Evolutionary conservation across 2,888 invertebrate genomes (phyloP), one percentile per base, ranked within the genome.

Genomic region (Dendrolimus houi): DNA sequence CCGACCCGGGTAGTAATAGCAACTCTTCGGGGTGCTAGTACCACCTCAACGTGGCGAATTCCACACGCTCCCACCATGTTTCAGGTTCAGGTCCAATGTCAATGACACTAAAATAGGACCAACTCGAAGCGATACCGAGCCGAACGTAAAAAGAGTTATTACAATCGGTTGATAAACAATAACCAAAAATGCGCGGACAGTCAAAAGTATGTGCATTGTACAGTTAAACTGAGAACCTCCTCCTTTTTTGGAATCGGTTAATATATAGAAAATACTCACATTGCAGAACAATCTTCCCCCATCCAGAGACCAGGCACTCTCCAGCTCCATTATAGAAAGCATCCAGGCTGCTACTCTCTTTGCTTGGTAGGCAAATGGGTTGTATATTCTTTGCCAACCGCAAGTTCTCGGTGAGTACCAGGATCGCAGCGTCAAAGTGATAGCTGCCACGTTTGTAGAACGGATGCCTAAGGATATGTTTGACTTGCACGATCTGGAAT

Each of bases 231-330:
- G 17, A 29, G 6, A 29, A 3, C 29, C 29, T 29, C 29, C 29
- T 29, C 29, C 3, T 29, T 29, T 47, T 47, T 2, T 47, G 12
- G 12, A 10, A 47, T 47, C n/a, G 9, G 52, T 14, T 41, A n/a
- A 54, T 53, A 57, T 55, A 52, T 55, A 41, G 57, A 53, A 53
- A 52, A 17, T 0, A 75, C 92, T 92, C 86, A 96, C 96, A 92
- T 92, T 94, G 94, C 56, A 96, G 77, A 7, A 95, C 94, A 64
- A 92, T 91, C 77, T 96, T 96, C 65, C 96, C 96, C 96, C 96
- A 97, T 55, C 96, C 96, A 56, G 96, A 95, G 0, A 94, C 93
- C 8, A 96, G 92, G 64, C 96, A 96, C 56, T 93, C 93, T 52
- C 92, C 92, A 56, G 85, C 91, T 0, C 89, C 87, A 42, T 92